Evolutionary conservation across 1,140 invertebrate genomes (phyloP).

Genomic region (Drosophila nigromelanica): DNA sequence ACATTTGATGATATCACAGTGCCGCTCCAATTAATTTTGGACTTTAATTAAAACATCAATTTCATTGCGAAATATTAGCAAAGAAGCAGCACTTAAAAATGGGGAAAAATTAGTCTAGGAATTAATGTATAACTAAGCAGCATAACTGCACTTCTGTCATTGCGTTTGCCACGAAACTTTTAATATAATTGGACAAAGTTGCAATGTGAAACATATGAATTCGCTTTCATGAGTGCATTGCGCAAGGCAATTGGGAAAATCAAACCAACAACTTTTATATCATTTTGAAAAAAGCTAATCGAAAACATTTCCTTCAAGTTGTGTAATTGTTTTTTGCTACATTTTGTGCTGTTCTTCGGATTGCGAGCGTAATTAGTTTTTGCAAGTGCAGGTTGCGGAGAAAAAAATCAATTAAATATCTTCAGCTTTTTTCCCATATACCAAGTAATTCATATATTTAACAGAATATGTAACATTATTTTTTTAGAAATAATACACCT

Average conservation of each 20-base stretch:
- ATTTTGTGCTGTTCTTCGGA: not conserved
- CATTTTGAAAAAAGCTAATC: not conserved
- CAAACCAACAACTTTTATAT: not conserved
- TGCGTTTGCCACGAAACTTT: not conserved
- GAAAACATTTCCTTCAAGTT: conserved; percentile 9
- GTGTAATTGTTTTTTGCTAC: conserved; percentile 6
- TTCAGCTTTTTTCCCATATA: not conserved
- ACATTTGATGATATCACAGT: conserved; percentile 10
- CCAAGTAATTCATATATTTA: not conserved
- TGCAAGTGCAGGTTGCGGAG: not conserved
- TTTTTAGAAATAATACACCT: not conserved
- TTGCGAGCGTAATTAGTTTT: conserved; percentile 6
- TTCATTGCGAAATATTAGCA: conserved; percentile 1
- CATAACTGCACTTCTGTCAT: not conserved
- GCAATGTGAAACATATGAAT: not conserved
- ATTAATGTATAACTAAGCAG: not conserved
- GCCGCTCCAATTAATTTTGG: conserved; percentile 5
- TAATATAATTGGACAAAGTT: not conserved
- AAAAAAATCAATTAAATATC: not conserved
- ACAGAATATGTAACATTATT: not conserved
- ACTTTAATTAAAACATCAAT: not conserved
- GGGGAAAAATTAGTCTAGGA: not conserved
- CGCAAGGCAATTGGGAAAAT: not conserved
- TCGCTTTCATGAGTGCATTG: not conserved
- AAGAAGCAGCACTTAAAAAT: not conserved